Conservation (phyloP, 2,888 invertebrate species). For the Rhagonycha lutea region DNA sequence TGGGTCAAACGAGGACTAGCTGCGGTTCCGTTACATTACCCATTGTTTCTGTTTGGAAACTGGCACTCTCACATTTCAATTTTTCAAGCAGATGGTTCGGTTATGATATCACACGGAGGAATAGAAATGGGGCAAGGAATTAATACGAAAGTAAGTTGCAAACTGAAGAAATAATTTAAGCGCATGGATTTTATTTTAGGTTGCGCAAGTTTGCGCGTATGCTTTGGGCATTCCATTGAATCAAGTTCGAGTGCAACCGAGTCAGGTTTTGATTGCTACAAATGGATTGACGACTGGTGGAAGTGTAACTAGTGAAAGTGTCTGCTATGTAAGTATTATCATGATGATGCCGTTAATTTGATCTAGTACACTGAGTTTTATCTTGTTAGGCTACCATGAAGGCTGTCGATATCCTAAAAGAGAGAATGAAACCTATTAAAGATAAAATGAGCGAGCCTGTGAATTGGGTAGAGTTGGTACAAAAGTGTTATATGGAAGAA, state of each 20-base stretch:
- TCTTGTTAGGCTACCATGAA: slow-evolving; percentile 58
- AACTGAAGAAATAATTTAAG: neutral
- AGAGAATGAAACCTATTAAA: slow-evolving; percentile 64
- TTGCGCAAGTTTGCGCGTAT: slow-evolving; percentile 75
- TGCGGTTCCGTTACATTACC: slow-evolving; percentile 71
- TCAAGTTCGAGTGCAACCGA: slow-evolving; percentile 67
- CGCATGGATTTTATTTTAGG: slow-evolving; percentile 50
- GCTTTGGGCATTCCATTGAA: slow-evolving; percentile 71
- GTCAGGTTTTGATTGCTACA: slow-evolving; percentile 65
- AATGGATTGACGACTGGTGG: slow-evolving; percentile 73
- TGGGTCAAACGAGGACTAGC: slow-evolving; percentile 81
- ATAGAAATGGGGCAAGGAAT: slow-evolving; percentile 83
- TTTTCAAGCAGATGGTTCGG: slow-evolving; percentile 72
- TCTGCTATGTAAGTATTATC: slow-evolving; percentile 54
- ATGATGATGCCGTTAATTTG: neutral
- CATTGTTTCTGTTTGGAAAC: slow-evolving; percentile 58
- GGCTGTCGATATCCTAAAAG: slow-evolving; percentile 66
- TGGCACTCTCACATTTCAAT: slow-evolving; percentile 68
- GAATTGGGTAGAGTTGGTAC: slow-evolving; percentile 63
- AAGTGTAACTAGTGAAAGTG: slow-evolving; percentile 72
- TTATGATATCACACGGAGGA: slow-evolving; percentile 72
- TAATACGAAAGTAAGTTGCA: slow-evolving; percentile 68
- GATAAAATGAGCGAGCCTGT: slow-evolving; percentile 52
- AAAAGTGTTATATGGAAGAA: slow-evolving; percentile 58
- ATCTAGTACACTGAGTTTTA: slow-evolving; percentile 5